Conservation (phyloP, 2,888 invertebrate genomes). For the Xestobium rufovillosum region DNA sequence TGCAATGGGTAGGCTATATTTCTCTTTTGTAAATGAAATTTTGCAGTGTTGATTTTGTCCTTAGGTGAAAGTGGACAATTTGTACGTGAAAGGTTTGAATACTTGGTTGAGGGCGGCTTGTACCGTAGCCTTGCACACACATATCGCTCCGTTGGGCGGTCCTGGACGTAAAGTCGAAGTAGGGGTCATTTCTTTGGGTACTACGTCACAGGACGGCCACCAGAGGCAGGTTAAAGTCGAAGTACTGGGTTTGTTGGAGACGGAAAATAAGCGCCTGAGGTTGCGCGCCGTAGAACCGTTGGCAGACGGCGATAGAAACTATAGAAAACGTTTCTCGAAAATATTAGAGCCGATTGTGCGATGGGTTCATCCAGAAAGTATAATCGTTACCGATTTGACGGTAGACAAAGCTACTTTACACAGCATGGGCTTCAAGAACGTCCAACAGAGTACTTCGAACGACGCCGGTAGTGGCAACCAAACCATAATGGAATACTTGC, state of each 20-base stretch:
- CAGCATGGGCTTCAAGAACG: conserved; percentile 70
- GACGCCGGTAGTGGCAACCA: conserved; percentile 43
- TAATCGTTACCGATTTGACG: conserved; percentile 73
- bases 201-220: conserved; percentile 66
- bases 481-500: conserved; percentile 76
- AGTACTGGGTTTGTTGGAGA: conserved; percentile 76
- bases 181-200: conserved; percentile 82
- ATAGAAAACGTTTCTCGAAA: conserved; percentile 70
- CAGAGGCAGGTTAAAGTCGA: conserved; percentile 73
- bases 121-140: conserved; percentile 72
- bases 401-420: conserved; percentile 74
- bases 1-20: conserved; percentile 61
- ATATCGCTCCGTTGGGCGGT: conserved; percentile 67
- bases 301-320: conserved; percentile 68
- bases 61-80: conserved; percentile 59
- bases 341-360: conserved; percentile 69
- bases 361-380: conserved; percentile 74
- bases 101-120: conserved; percentile 70
- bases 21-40: not conserved
- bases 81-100: conserved; percentile 61
- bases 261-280: conserved; percentile 62
- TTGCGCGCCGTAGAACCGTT: conserved; percentile 78
- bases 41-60: not conserved
- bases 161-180: conserved; percentile 61
- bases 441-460: conserved; percentile 53